A percentile compares a stretch with the other conserved stretches of the same genome.
phyloP scores from a whole-genome alignment of 2,888 invertebrate species.

The Scelioninae gen. 2 region DNA sequence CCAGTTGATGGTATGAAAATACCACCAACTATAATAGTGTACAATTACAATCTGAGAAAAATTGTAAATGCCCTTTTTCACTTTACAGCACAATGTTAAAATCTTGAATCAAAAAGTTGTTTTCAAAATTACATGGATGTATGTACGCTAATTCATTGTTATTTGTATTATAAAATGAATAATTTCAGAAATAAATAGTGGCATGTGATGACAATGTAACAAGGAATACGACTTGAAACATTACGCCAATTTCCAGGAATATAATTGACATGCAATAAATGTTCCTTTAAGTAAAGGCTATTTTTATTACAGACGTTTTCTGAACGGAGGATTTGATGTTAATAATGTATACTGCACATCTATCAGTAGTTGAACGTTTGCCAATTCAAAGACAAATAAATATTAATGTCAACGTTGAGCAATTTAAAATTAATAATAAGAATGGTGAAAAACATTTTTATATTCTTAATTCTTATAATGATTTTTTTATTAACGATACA shows the following conservation, averaged over 20 bases:
- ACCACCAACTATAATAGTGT: too few relatives aligned
- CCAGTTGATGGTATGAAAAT: too few relatives aligned
- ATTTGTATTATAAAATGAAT: background rate
- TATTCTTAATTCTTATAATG: too few relatives aligned
- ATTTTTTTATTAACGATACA: too few relatives aligned
- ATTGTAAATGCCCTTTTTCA: too few relatives aligned
- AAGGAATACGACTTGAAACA: conserved; percentile 5
- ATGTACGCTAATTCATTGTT: too few relatives aligned
- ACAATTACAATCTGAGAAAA: too few relatives aligned
- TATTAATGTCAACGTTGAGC: conserved; percentile 1
- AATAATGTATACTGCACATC: conserved; percentile 26
- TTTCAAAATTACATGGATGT: too few relatives aligned
- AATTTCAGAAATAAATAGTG: background rate
- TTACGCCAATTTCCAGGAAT: conserved; percentile 5
- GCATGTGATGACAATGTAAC: conserved; percentile 3
- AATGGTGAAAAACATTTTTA: conserved; percentile 4
- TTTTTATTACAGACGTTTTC: conserved; percentile 18
- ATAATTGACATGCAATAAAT: conserved; percentile 18
- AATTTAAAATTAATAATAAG: conserved; percentile 8
- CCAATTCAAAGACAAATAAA: conserved; percentile 31
- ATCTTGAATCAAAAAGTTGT: too few relatives aligned
- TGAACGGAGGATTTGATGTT: conserved; percentile 15
- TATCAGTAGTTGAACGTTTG: conserved; percentile 32
- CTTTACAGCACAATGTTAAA: too few relatives aligned
- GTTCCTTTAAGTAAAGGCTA: conserved; percentile 11